These are phyloP conservation scores for Carapus acus DNA, from an alignment of 2,797 vertebrate genomes.

Conservation along the genomic window DNA sequence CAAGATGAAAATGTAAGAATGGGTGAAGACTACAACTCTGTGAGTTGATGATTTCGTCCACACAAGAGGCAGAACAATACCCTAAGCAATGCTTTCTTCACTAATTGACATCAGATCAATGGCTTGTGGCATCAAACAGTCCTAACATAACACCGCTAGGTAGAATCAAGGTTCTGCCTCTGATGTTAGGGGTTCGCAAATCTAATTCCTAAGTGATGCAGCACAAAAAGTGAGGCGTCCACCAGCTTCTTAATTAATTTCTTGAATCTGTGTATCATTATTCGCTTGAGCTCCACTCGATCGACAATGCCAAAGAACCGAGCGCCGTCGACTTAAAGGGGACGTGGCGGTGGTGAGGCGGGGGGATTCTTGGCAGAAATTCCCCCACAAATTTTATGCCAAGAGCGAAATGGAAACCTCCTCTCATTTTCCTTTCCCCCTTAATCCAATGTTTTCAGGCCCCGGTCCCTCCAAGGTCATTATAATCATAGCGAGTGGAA, in stretches of 20 bases:
- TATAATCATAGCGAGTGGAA: constrained; percentile 80
- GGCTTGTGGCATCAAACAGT: too few species aligned
- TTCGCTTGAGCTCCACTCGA: constrained; percentile 64
- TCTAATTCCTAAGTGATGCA: constrained; percentile 37
- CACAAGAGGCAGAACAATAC: too few species aligned
- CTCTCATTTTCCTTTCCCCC: constrained; percentile 78
- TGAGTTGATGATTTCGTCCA: too few species aligned
- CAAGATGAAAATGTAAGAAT: too few species aligned
- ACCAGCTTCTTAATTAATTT: constrained; percentile 69
- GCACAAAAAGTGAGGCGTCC: constrained; percentile 38
- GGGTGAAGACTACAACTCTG: too few species aligned
- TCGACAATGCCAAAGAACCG: constrained; percentile 52
- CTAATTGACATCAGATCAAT: too few species aligned
- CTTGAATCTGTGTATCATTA: constrained; percentile 71
- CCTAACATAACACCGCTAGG: too few species aligned
- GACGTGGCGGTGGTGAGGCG: constrained; percentile 36
- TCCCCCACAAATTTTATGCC: constrained; percentile 73
- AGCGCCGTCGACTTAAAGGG: constrained; percentile 58
- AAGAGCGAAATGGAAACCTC: constrained; percentile 81
- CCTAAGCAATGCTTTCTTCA: too few species aligned
- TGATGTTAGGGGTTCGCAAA: constrained; percentile 15
- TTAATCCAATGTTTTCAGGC: constrained; percentile 81
- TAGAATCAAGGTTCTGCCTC: constrained; percentile 9
- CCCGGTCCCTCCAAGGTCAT: constrained; percentile 78
- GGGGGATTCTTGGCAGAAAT: constrained; percentile 72